Evolutionary conservation across 2,888 invertebrate species (phyloP), one percentile per base, ranked within the genome.

Genomic region (Drosophila formosana): DNA sequence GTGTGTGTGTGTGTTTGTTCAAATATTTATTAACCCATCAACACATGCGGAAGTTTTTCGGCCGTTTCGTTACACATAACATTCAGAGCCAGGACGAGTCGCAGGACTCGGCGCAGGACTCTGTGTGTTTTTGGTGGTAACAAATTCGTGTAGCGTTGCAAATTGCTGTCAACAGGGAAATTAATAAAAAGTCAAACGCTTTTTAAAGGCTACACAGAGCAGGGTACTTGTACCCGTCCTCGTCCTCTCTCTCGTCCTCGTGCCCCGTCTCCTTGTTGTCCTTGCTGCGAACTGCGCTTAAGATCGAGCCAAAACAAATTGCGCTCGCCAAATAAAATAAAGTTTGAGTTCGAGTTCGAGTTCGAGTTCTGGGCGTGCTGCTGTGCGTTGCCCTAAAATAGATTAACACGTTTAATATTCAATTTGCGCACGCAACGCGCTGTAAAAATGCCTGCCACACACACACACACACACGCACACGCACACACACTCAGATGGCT

Each of bases 1-100:
- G 52, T 68, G 64, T 53, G 57, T 66, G 68, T 72, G 61, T 77
- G 74, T 76, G 67, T 77, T 77, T 78, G 89, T 69, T 90, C 80
- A 90, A 90, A 90, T 91, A 90, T 90, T 90, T 91, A 90, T 90
- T 90, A 91, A 90, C 89, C 89, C 91, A 91, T 91, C 90, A 91
- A 76, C 89, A 84, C 85, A 89, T 87, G 88, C 89, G 85, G 85
- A 83, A 83, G 85, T 85, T 89, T 89, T 88, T 72, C 62, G 72
- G 79, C 89, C 88, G 75, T 88, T 88, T 83, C 85, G 82, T 79
- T 88, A 70, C 80, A 68, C 72, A 72, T 75, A 56, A 65, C 63
- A 82, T 82, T 63, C 47, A 79, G 47, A 60, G 25, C 52, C 26
- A 52, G 52, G 34, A 8, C 49, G 5, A 7, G 30, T 2, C 28